phyloP scores from a whole-genome alignment of 1,140 invertebrate species.

The Drosophila funebris region DNA sequence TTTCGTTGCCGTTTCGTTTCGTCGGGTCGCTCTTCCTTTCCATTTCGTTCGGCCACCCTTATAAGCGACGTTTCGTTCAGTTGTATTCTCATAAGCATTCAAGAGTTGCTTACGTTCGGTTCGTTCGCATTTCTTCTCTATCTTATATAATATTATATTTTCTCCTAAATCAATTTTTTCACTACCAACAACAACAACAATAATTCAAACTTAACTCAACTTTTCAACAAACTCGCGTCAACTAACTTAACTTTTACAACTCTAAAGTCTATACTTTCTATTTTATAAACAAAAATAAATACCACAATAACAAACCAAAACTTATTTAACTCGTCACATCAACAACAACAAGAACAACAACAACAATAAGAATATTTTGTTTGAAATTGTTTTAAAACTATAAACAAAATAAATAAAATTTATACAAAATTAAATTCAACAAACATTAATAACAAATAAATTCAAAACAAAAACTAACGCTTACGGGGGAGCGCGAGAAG shows the following conservation, averaged over 20 bases:
- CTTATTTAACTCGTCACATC: constrained; percentile 46
- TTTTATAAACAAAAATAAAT: constrained; percentile 40
- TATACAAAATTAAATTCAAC: constrained; percentile 8
- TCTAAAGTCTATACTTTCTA: constrained; percentile 53
- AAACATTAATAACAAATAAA: constrained; percentile 13
- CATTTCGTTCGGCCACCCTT: constrained; percentile 64
- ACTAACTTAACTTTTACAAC: constrained; percentile 74
- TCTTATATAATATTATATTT: constrained; percentile 84
- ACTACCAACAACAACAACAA: constrained; percentile 79
- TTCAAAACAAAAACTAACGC: constrained; percentile 22
- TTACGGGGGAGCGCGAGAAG: neutral
- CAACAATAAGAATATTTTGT: constrained; percentile 48
- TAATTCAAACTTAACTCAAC: constrained; percentile 64
- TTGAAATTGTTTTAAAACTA: constrained; percentile 52
- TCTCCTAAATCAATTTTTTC: constrained; percentile 83
- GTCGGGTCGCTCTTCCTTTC: constrained; percentile 21
- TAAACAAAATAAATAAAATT: constrained; percentile 14
- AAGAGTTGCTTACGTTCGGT: constrained; percentile 84
- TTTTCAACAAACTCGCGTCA: constrained; percentile 71
- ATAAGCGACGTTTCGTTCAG: constrained; percentile 71
- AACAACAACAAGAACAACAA: constrained; percentile 53
- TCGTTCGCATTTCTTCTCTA: constrained; percentile 84
- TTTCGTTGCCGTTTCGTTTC: constrained; percentile 22
- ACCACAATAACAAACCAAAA: constrained; percentile 46
- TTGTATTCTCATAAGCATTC: constrained; percentile 81